phyloP scores from a whole-genome alignment of 2,113 vertebrate genomes.

The Dascyllus trimaculatus region DNA sequence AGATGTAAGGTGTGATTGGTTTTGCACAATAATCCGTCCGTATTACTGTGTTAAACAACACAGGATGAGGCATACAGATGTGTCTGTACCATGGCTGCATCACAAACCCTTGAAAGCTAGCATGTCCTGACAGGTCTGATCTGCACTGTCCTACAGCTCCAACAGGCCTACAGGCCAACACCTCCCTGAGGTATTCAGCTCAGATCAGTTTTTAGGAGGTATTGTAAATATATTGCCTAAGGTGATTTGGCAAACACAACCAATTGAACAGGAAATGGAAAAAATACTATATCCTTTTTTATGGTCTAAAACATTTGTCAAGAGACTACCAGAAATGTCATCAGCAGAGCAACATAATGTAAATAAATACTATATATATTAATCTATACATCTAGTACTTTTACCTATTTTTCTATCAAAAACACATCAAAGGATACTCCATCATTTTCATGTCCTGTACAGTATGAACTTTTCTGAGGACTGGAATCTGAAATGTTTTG shows the following conservation, averaged over 20 bases:
- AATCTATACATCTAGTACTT: neutral
- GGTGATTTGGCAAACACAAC: conserved; percentile 8
- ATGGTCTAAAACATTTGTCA: neutral
- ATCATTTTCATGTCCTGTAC: neutral
- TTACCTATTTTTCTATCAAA: neutral
- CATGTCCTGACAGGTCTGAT: conserved; percentile 65
- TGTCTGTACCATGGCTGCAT: conserved; percentile 10
- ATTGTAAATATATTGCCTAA: conserved; percentile 44
- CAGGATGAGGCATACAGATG: conserved; percentile 23
- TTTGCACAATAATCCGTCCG: conserved; percentile 14
- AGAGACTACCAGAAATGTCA: neutral
- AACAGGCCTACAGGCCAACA: conserved; percentile 26
- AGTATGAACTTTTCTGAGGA: neutral
- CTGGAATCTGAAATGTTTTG: neutral
- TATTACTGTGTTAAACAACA: conserved; percentile 6
- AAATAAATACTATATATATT: neutral
- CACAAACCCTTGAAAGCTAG: neutral
- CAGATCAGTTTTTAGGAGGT: neutral
- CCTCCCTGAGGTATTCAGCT: neutral
- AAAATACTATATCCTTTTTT: neutral
- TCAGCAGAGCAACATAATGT: neutral
- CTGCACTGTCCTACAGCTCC: conserved; percentile 31
- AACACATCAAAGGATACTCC: neutral
- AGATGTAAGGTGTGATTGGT: conserved; percentile 32
- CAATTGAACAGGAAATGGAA: conserved; percentile 18